A percentile compares a stretch with the other conserved stretches of the same genome.
These are phyloP conservation scores for Theristicus caerulescens DNA, from an alignment of 2,113 vertebrate species.

Conservation along the genomic window DNA sequence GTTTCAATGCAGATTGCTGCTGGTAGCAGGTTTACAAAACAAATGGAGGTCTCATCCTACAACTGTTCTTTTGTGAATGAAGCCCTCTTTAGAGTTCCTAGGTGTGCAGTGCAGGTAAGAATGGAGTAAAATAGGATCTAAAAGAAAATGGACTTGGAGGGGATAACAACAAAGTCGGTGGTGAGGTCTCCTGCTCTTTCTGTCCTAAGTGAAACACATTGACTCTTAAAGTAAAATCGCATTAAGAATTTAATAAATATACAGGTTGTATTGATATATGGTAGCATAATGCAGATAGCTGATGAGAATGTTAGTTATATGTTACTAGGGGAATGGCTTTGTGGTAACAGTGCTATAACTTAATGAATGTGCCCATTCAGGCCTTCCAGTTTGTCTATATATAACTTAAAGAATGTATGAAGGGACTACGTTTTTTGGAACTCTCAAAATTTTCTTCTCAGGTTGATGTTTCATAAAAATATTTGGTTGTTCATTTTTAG, in stretches of 20 bases:
- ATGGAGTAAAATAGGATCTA: background rate
- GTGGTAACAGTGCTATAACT: background rate
- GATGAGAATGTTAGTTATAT: background rate
- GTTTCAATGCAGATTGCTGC: background rate
- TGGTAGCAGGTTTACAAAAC: background rate
- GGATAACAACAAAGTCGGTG: background rate
- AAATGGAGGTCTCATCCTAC: background rate
- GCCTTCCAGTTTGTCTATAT: background rate
- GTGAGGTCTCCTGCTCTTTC: background rate
- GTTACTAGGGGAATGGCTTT: background rate
- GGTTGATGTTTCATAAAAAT: background rate
- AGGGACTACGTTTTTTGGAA: background rate
- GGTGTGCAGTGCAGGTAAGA: background rate
- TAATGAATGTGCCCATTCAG: background rate
- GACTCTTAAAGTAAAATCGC: background rate
- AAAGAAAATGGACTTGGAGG: background rate
- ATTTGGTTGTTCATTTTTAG: background rate
- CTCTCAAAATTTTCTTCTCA: background rate
- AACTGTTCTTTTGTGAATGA: background rate
- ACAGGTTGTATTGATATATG: background rate
- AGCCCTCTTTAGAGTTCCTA: background rate
- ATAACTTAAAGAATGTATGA: background rate
- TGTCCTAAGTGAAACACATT: background rate
- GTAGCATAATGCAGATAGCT: background rate
- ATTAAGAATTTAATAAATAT: background rate